phyloP scores from a whole-genome alignment of 2,888 invertebrate genomes.

The Ctena decussata region DNA sequence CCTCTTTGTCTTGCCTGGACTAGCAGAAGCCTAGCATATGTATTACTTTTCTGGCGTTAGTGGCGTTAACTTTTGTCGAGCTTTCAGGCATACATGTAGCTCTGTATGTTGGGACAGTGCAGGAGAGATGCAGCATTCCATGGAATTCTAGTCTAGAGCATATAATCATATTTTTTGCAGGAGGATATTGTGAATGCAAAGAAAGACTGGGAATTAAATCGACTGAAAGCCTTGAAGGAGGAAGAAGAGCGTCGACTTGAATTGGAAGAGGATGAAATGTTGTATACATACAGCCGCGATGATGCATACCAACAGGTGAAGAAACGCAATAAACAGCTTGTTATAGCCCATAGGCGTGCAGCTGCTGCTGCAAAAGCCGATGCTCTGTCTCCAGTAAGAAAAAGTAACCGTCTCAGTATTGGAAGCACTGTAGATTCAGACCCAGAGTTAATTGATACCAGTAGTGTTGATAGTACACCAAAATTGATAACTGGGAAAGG shows the following conservation, averaged over 20 bases:
- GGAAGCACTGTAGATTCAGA: constrained; percentile 6
- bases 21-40: too few relatives aligned
- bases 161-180: constrained; percentile 80
- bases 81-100: too few relatives aligned
- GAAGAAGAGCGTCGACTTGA: constrained; percentile 87
- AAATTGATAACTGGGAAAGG: background rate
- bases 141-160: too few relatives aligned
- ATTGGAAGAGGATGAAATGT: constrained; percentile 88
- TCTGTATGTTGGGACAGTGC: too few relatives aligned
- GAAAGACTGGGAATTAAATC: constrained; percentile 95
- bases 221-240: constrained; percentile 88
- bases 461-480: background rate
- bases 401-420: constrained; percentile 25
- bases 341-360: constrained; percentile 49
- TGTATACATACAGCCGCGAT: constrained; percentile 92
- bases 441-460: background rate
- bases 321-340: constrained; percentile 70
- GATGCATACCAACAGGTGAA: constrained; percentile 95
- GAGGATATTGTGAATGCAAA: constrained; percentile 91
- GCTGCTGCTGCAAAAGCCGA: constrained; percentile 47
- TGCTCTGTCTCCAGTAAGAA: constrained; percentile 39
- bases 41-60: too few relatives aligned
- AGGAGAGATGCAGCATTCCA: too few relatives aligned
- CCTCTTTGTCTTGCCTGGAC: too few relatives aligned
- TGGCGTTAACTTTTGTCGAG: too few relatives aligned